Evolutionary conservation across 30 jellyfish, hydroid and myxozoan species (phyloP), one percentile per base, ranked within the genome.

Genomic region (Chironex yamaguchii): DNA sequence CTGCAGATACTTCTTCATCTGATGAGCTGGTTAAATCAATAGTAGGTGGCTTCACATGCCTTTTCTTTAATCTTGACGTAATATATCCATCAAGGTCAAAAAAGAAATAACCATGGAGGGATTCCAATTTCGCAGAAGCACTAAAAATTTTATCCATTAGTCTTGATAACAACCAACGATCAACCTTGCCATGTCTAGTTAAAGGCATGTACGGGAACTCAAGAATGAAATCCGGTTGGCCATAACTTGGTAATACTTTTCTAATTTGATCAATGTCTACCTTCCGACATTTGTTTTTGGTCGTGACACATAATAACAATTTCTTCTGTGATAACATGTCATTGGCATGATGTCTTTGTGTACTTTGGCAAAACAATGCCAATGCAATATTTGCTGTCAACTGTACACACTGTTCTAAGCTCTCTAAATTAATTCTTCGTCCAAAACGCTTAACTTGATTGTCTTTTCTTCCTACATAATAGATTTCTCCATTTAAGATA

Each of bases 391-490:
- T 9, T 28, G 64, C 22, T 0, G 52, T 14, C 30, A 71, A 86
- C 34, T 64, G 85, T 24, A 68, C 90, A 1, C 50, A 23, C 2
- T 3, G 26, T 34, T 86, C 96, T 13, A 86, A 51, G 58, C 17
- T 36, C 53, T 86, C 90, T 23, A 86, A 52, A 52, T 86, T 78
- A 11, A 92, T 79, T 62, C 78, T 84, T 22, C 74, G 74, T 14
- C 99, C 99, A 77, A 67, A 66, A 4, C 97, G 85, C 36, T 94
- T 94, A 49, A 94, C 81, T 48, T 76, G 76, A 66, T 54, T 32
- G 29, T 89, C 97, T 30, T 69, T 67, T 62, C 99, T 72, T 4
- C 89, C 89, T 20, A 87, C 52, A 79, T 52, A 82, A 76, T 64
- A 94, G 22, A 94, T 69, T 67, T 88, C 62, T 20, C 85, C 95